Percentiles rank a stretch among this genome's conserved stretches.
Conservation (phyloP, 2,888 invertebrate genomes). For the Calephelis perditalis region DNA sequence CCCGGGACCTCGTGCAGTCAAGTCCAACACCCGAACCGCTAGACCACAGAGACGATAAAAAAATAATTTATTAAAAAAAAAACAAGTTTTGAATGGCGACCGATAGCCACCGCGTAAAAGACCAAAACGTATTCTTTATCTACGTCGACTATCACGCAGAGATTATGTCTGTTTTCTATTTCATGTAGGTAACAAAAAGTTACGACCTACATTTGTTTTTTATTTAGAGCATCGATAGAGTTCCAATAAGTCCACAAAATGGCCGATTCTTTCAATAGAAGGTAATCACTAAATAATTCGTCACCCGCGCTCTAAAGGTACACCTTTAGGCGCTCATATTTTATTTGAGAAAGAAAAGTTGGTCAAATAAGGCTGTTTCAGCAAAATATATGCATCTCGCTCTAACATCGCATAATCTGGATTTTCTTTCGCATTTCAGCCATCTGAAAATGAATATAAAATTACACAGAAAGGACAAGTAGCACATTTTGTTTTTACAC, state of each 20-base stretch:
- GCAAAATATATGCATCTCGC: conserved; percentile 44
- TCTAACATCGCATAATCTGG: conserved; percentile 25
- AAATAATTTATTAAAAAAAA: too few species aligned
- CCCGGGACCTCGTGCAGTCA: too few species aligned
- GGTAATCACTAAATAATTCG: conserved; percentile 36
- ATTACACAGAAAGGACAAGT: conserved; percentile 33
- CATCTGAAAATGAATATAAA: conserved; percentile 49
- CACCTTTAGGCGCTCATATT: conserved; percentile 47
- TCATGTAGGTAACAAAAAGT: too few species aligned
- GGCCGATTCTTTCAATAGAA: conserved; percentile 16
- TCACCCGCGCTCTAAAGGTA: conserved; percentile 26
- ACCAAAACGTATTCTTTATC: too few species aligned
- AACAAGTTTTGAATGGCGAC: too few species aligned
- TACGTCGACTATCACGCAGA: too few species aligned
- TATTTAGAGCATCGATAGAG: background rate
- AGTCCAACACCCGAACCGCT: too few species aligned
- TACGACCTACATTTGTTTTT: too few species aligned
- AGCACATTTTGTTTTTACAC: background rate
- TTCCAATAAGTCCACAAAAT: conserved; percentile 14
- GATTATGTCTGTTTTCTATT: too few species aligned
- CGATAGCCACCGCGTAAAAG: too few species aligned
- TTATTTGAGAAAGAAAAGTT: conserved; percentile 66
- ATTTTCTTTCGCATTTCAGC: conserved; percentile 42
- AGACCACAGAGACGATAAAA: too few species aligned
- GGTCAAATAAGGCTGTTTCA: conserved; percentile 51